These are phyloP conservation scores for Wiebesia pumilae DNA, from an alignment of 1,140 invertebrate genomes.

Conservation along the genomic window DNA sequence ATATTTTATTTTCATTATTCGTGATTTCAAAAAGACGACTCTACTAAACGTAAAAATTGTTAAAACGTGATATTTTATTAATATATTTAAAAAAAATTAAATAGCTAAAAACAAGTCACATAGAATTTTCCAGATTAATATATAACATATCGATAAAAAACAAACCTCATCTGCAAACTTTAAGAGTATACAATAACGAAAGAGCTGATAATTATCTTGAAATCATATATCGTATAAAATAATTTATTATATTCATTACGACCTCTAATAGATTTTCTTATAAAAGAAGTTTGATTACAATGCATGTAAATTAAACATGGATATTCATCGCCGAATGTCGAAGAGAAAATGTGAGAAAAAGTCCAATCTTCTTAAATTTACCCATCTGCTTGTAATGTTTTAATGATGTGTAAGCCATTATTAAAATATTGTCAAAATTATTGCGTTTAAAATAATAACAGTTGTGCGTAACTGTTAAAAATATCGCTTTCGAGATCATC, in stretches of 20 bases:
- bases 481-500: conserved; percentile 24
- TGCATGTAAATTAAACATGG: conserved; percentile 7
- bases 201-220: no score
- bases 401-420: not conserved
- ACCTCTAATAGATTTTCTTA: no score
- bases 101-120: no score
- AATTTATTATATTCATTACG: not conserved
- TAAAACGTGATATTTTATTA: no score
- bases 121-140: conserved; percentile 14
- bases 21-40: no score
- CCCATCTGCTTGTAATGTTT: not conserved
- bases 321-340: not conserved
- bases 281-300: not conserved
- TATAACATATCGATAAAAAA: conserved; percentile 35
- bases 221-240: no score
- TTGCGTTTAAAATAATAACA: no score
- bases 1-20: no score
- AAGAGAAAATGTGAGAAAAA: not conserved
- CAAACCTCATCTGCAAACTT: not conserved
- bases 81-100: no score
- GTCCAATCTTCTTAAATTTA: not conserved
- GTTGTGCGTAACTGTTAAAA: not conserved
- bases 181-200: conserved; percentile 20
- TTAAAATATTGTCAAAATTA: no score
- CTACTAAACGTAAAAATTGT: no score